Percentiles rank a stretch among this genome's conserved stretches.
phyloP scores from a whole-genome alignment of 2,113 vertebrate species.

The Leucosticte australis region DNA sequence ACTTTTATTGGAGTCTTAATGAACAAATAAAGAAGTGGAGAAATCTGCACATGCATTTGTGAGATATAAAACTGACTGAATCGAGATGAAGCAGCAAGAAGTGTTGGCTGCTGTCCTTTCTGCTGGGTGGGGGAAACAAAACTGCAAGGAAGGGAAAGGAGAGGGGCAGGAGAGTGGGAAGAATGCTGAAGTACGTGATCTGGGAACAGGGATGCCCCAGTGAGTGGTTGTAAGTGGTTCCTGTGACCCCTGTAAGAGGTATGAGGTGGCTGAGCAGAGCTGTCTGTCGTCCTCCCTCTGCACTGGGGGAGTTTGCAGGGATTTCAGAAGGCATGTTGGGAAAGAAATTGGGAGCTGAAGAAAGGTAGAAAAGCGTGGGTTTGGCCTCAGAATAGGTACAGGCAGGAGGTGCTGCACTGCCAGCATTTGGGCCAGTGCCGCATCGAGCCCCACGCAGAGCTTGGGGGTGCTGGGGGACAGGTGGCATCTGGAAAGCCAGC shows the following conservation, averaged over 20 bases:
- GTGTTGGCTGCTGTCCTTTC: neutral
- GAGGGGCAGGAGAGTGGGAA: neutral
- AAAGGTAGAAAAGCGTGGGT: neutral
- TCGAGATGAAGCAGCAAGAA: conserved; percentile 52
- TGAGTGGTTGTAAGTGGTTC: neutral
- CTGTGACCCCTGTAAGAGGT: neutral
- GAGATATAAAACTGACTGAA: conserved; percentile 48
- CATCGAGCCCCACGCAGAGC: accelerated
- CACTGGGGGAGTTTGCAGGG: neutral
- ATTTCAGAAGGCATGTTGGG: neutral
- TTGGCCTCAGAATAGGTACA: neutral
- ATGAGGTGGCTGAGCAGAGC: neutral
- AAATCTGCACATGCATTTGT: conserved; percentile 43
- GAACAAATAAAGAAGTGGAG: conserved; percentile 74
- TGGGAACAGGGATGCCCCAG: accelerated
- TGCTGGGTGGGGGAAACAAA: neutral
- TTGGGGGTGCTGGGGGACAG: neutral
- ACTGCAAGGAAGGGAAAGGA: neutral
- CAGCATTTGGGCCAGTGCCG: neutral
- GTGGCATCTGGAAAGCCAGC: neutral
- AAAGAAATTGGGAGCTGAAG: neutral
- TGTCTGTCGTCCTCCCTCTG: neutral
- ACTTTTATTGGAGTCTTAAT: conserved; percentile 73
- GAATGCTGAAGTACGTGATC: accelerated
- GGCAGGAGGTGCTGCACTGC: accelerated